A percentile compares a stretch with the other conserved stretches of the same genome.
Evolutionary conservation across 2,113 vertebrate species (phyloP).

Genomic region (Dicrurus megarhynchus): DNA sequence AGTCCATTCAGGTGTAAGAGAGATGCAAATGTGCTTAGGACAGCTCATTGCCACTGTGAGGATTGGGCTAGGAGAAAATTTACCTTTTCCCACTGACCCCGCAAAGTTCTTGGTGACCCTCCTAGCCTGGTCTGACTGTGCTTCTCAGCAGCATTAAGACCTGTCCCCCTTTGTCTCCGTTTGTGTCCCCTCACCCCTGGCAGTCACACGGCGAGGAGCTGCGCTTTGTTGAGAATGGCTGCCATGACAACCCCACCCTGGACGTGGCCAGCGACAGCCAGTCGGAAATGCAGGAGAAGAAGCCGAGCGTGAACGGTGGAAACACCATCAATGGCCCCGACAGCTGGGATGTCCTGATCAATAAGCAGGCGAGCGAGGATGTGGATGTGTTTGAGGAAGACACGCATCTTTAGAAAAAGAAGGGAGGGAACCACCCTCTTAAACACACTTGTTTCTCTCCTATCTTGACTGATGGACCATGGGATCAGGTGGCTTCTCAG

Average conservation of each 20-base stretch:
- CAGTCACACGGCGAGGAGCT: slow-evolving; percentile 89
- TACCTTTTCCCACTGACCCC: neutral
- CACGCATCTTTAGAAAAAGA: slow-evolving; percentile 86
- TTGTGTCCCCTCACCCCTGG: neutral
- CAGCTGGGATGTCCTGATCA: slow-evolving; percentile 91
- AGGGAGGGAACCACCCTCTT: neutral
- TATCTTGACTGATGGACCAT: slow-evolving; percentile 19
- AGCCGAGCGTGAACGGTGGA: slow-evolving; percentile 86
- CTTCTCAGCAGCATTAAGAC: neutral
- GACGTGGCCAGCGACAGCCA: slow-evolving; percentile 93
- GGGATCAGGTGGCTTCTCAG: slow-evolving; percentile 57
- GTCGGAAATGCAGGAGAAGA: slow-evolving; percentile 91
- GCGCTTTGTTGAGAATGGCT: slow-evolving; percentile 96
- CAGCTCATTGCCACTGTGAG: neutral
- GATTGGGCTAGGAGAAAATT: neutral
- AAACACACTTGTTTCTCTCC: slow-evolving; percentile 11
- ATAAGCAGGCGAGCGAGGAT: slow-evolving; percentile 86
- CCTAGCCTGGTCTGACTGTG: neutral
- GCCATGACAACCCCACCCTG: slow-evolving; percentile 96
- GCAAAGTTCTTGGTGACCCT: neutral
- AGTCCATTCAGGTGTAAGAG: neutral
- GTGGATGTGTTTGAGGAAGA: slow-evolving; percentile 92
- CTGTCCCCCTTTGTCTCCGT: neutral
- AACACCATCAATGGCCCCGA: slow-evolving; percentile 75
- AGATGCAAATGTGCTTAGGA: neutral